phyloP scores from a whole-genome alignment of 2,888 invertebrate species.

The Drosophila macrothrix region DNA sequence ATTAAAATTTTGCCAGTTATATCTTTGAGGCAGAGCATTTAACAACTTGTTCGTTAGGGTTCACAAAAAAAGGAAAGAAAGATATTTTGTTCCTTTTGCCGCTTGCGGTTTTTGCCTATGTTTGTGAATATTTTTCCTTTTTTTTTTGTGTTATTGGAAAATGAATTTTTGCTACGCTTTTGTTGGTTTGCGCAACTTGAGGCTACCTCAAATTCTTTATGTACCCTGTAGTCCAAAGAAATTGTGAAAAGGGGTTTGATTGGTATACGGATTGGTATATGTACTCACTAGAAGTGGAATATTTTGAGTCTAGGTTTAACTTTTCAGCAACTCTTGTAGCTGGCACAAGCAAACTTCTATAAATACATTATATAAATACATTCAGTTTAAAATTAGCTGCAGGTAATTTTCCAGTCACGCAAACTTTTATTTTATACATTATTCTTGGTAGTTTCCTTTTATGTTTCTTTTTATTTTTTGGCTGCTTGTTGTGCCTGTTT shows the following conservation, averaged over 20 bases:
- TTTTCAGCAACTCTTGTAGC: neutral
- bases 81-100: constrained; percentile 28
- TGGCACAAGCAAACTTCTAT: neutral
- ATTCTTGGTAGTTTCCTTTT: constrained; percentile 16
- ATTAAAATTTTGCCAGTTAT: constrained; percentile 12
- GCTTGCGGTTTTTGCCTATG: constrained; percentile 52
- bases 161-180: constrained; percentile 51
- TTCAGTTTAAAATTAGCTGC: constrained; percentile 6
- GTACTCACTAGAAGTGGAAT: neutral
- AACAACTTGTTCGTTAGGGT: constrained; percentile 28
- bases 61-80: neutral
- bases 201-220: constrained; percentile 42
- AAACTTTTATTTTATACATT: constrained; percentile 22
- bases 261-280: neutral
- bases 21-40: constrained; percentile 19
- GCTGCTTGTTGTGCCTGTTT: constrained; percentile 13
- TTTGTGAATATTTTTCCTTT: constrained; percentile 40
- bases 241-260: neutral
- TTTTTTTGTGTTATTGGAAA: constrained; percentile 60
- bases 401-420: constrained; percentile 26
- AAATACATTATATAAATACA: constrained; percentile 4
- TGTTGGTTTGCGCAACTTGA: constrained; percentile 59
- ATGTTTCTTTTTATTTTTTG: constrained; percentile 16
- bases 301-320: neutral
- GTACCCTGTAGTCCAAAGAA: constrained; percentile 6